These are phyloP conservation scores for Phenganax marumi DNA, from an alignment of 92 coral and sea anemone species.

Conservation along the genomic window DNA sequence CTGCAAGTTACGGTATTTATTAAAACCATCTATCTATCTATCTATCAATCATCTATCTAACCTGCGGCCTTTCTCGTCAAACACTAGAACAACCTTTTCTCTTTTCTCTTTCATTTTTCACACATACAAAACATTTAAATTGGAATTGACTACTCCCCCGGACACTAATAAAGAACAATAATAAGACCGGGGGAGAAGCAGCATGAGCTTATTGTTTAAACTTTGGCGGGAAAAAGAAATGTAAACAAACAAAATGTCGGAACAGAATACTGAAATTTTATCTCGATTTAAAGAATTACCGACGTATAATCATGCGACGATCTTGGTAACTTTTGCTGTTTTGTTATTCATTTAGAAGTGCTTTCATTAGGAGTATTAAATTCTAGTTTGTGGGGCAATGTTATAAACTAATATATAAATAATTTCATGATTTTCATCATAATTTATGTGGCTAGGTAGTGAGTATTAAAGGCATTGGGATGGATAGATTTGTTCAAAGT, in stretches of 20 bases:
- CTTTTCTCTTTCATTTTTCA: conserved; percentile 42
- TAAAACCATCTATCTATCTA: too few species aligned
- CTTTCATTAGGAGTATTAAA: neutral
- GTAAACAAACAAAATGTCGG: conserved; percentile 65
- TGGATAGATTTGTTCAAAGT: conserved; percentile 66
- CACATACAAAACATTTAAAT: neutral
- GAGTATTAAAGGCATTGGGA: conserved; percentile 80
- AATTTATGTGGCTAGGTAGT: conserved; percentile 61
- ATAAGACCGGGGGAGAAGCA: neutral
- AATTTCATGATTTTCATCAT: neutral
- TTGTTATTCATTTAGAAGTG: neutral
- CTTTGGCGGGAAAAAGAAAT: conserved; percentile 8
- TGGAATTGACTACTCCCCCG: neutral
- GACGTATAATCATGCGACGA: conserved; percentile 66
- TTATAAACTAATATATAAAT: neutral
- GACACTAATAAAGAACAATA: neutral
- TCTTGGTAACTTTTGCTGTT: conserved; percentile 58
- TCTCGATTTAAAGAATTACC: conserved; percentile 79
- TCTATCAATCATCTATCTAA: conserved; percentile 17
- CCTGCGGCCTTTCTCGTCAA: conserved; percentile 79
- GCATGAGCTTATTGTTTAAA: neutral
- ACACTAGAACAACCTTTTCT: conserved; percentile 66
- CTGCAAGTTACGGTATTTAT: too few species aligned
- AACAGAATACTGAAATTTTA: conserved; percentile 42
- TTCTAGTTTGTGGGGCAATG: neutral